These are phyloP conservation scores for Atlantisia rogersi DNA, from an alignment of 2,113 vertebrate genomes.

Conservation along the genomic window DNA sequence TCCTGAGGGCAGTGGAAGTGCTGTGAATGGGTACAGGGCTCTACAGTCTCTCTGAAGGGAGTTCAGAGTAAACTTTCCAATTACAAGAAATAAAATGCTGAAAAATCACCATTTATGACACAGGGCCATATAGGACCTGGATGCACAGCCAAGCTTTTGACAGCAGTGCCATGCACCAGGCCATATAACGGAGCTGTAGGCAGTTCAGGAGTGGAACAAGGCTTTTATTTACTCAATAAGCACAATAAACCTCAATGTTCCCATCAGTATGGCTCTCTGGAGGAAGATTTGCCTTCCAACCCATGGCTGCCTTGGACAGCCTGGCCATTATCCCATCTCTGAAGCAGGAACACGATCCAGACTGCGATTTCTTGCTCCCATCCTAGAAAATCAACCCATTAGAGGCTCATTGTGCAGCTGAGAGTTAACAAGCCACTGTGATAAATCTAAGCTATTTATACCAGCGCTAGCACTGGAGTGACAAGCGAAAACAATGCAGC, in stretches of 20 bases:
- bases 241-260: neutral
- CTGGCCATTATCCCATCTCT: neutral
- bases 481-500: neutral
- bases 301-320: neutral
- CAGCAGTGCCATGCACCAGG: neutral
- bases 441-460: neutral
- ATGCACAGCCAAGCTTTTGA: neutral
- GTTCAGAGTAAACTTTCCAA: neutral
- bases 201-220: neutral
- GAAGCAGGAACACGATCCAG: neutral
- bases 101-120: neutral
- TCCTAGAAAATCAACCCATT: neutral
- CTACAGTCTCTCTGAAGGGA: neutral
- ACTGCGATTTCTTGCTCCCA: rapidly evolving
- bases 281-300: neutral
- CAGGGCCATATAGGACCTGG: neutral
- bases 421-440: neutral
- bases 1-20: neutral
- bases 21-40: neutral
- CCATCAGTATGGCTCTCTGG: neutral
- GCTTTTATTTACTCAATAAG: constrained; percentile 10
- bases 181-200: neutral
- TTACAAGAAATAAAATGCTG: neutral
- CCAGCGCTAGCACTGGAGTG: neutral
- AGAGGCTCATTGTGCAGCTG: neutral